Percentiles rank a stretch among this genome's conserved stretches.
Evolutionary conservation across 2,888 invertebrate genomes (phyloP).

Genomic region (Conchocele bisecta): DNA sequence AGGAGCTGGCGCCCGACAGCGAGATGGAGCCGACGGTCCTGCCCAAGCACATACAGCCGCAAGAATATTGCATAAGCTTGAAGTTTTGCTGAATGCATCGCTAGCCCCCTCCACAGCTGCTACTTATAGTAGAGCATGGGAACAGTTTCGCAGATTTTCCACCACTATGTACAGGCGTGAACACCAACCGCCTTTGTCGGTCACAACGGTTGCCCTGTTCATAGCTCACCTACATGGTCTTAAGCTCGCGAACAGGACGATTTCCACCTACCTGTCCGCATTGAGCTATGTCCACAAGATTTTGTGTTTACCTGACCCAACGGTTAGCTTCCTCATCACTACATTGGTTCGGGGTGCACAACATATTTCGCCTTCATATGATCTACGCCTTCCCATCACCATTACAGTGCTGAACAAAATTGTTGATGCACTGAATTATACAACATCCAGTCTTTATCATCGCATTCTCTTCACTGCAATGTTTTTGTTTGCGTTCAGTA

Average conservation of each 20-base stretch:
- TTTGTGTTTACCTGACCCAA: not conserved
- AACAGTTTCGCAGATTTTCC: not conserved
- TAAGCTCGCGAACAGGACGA: not conserved
- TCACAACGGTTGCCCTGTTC: not conserved
- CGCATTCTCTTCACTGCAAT: not conserved
- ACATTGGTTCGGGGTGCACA: not conserved
- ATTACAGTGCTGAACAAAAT: not conserved
- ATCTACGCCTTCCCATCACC: not conserved
- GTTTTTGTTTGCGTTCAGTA: not conserved
- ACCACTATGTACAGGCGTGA: not conserved
- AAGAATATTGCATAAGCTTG: not conserved
- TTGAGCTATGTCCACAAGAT: not conserved
- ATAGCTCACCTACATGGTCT: not conserved
- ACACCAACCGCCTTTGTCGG: not conserved
- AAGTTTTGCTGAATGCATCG: not conserved
- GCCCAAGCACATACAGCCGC: not conserved
- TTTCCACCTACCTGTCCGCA: not conserved
- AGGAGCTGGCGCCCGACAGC: not conserved
- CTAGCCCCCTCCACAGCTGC: not conserved
- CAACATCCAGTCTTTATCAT: not conserved
- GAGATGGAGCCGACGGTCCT: not conserved
- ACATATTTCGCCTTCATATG: not conserved
- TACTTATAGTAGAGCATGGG: conserved; percentile 2
- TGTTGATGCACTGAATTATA: not conserved
- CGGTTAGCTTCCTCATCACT: not conserved